These are phyloP conservation scores for Chloroceryle aenea DNA, from an alignment of 2,113 vertebrate species.

Conservation along the genomic window DNA sequence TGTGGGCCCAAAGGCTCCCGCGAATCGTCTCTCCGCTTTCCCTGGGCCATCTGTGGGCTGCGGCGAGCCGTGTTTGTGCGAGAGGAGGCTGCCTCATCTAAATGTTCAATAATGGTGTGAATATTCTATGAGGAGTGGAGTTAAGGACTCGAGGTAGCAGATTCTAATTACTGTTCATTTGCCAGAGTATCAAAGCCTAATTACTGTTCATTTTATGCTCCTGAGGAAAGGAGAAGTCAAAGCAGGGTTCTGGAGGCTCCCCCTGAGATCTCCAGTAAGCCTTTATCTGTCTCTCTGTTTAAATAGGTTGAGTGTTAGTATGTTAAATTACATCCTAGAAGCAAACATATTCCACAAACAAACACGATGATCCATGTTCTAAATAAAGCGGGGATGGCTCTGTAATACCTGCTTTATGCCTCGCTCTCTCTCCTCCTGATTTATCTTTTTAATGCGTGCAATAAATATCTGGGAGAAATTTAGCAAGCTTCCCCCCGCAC, in stretches of 20 bases:
- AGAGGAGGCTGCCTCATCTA: slow-evolving; percentile 94
- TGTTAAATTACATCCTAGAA: slow-evolving; percentile 87
- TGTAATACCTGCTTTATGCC: slow-evolving; percentile 85
- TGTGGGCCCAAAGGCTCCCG: slow-evolving; percentile 94
- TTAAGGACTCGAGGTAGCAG: slow-evolving; percentile 94
- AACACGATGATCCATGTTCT: slow-evolving; percentile 91
- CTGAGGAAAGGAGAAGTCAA: slow-evolving; percentile 92
- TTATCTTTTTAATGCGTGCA: slow-evolving; percentile 88
- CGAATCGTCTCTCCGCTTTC: slow-evolving; percentile 89
- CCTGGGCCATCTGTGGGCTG: slow-evolving; percentile 87
- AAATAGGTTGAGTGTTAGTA: slow-evolving; percentile 90
- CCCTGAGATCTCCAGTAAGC: slow-evolving; percentile 94
- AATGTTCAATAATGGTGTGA: slow-evolving; percentile 98
- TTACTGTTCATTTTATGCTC: slow-evolving; percentile 99
- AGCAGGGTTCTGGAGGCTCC: slow-evolving; percentile 92
- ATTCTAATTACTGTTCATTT: slow-evolving; percentile 99
- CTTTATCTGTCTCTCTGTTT: slow-evolving; percentile 91
- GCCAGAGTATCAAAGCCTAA: slow-evolving; percentile 99
- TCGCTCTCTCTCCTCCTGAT: slow-evolving; percentile 84
- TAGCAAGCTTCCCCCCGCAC: slow-evolving; percentile 75
- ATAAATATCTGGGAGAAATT: slow-evolving; percentile 93
- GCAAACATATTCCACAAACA: slow-evolving; percentile 97
- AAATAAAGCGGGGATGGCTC: slow-evolving; percentile 84
- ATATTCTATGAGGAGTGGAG: slow-evolving; percentile 95
- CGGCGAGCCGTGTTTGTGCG: slow-evolving; percentile 86